Conservation (phyloP, 92 coral and sea anemone species). For the Anthopleura xanthogrammica region DNA sequence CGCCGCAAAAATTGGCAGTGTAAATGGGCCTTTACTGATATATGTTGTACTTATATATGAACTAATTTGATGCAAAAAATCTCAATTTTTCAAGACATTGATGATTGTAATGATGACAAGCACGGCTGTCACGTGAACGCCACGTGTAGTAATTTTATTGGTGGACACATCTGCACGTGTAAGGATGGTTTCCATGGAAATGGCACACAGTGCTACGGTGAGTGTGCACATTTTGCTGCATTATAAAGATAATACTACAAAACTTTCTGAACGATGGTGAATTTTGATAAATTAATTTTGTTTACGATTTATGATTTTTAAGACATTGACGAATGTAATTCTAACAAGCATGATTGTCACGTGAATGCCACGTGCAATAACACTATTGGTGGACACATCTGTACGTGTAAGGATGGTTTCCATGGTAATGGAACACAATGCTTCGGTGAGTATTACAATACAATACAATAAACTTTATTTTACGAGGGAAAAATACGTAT, state of each 20-base stretch:
- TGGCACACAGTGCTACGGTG: not conserved
- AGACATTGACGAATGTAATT: not conserved
- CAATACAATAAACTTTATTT: too few relatives aligned
- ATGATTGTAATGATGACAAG: not conserved
- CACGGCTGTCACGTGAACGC: not conserved
- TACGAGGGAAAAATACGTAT: too few relatives aligned
- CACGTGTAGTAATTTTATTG: not conserved
- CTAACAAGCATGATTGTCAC: not conserved
- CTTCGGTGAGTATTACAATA: not conserved
- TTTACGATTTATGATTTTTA: too few relatives aligned
- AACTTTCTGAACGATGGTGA: too few relatives aligned
- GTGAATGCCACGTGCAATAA: not conserved
- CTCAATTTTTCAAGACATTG: not conserved
- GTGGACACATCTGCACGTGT: not conserved
- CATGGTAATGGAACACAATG: not conserved
- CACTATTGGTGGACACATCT: not conserved
- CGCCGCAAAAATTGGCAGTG: too few relatives aligned
- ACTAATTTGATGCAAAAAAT: too few relatives aligned
- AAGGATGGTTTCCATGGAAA: not conserved
- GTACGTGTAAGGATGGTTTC: not conserved
- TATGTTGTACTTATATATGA: too few relatives aligned
- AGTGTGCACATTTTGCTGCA: not conserved
- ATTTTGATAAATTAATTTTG: too few relatives aligned
- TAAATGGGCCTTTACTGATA: too few relatives aligned
- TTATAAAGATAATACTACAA: not conserved